Percentiles rank a stretch among this genome's conserved stretches.
phyloP scores from a whole-genome alignment of 2,797 vertebrate genomes.

The Gastrophryne carolinensis region DNA sequence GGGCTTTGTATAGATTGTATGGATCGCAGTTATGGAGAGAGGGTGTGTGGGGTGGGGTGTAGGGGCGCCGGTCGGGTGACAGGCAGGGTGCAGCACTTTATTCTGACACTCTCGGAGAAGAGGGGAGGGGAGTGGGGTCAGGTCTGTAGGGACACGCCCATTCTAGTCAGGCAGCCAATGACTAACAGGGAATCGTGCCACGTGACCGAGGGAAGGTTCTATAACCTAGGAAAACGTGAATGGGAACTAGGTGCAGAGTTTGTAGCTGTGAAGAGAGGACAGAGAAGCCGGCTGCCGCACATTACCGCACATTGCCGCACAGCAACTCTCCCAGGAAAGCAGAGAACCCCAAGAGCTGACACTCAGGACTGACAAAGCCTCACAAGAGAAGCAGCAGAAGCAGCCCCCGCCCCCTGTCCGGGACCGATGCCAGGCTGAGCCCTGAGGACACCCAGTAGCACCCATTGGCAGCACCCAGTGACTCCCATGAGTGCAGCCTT shows the following conservation, averaged over 20 bases:
- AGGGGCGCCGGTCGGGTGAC: not conserved
- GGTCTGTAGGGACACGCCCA: not conserved
- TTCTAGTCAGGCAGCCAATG: constrained; percentile 52
- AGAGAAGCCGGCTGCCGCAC: constrained; percentile 39
- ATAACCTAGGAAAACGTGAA: constrained; percentile 73
- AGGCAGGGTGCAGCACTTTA: not conserved
- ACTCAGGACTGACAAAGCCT: not conserved
- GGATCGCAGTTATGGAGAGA: not conserved
- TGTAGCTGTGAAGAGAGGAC: constrained; percentile 72
- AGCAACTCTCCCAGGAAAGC: not conserved
- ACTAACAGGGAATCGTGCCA: constrained; percentile 48
- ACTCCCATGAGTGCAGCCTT: constrained; percentile 87
- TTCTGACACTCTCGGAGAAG: constrained; percentile 32
- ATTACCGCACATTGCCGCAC: not conserved
- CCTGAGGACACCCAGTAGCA: constrained; percentile 25
- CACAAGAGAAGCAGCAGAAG: not conserved
- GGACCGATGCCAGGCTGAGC: not conserved
- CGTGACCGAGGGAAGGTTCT: constrained; percentile 61
- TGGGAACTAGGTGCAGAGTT: constrained; percentile 86
- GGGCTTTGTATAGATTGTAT: not conserved
- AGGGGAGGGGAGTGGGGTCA: constrained; percentile 19
- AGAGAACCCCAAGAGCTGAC: not conserved
- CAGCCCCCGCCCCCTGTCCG: not conserved
- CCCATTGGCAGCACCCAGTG: constrained; percentile 17
- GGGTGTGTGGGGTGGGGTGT: not conserved